These are phyloP conservation scores for Drosophila chauvacae DNA, from an alignment of 1,140 invertebrate genomes.

Conservation along the genomic window DNA sequence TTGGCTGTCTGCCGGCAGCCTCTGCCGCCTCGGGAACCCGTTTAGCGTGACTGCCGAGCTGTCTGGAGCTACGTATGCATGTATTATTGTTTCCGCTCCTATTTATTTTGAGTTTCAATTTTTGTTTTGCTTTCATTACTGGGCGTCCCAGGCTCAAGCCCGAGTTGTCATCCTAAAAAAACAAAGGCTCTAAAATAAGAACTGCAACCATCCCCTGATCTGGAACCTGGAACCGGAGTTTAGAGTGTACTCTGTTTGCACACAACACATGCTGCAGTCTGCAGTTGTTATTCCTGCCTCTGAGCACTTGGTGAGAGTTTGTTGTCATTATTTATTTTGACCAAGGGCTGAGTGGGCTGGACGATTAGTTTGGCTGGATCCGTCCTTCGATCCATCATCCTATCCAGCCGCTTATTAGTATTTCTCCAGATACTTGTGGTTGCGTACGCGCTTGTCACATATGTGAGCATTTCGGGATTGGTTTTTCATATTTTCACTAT, in stretches of 20 bases:
- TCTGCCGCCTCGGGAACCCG: slow-evolving; percentile 30
- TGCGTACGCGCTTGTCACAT: slow-evolving; percentile 39
- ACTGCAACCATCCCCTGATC: slow-evolving; percentile 44
- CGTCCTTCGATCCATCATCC: slow-evolving; percentile 37
- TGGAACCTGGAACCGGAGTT: slow-evolving; percentile 26
- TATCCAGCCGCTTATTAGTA: slow-evolving; percentile 52
- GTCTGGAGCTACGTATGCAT: slow-evolving; percentile 18
- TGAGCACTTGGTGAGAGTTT: slow-evolving; percentile 76
- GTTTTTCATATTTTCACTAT: slow-evolving; percentile 60
- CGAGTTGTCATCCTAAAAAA: slow-evolving; percentile 69
- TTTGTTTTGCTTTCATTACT: slow-evolving; percentile 75
- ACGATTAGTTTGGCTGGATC: slow-evolving; percentile 9
- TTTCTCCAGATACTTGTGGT: slow-evolving; percentile 47
- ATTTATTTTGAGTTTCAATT: slow-evolving; percentile 77
- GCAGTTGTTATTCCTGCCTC: slow-evolving; percentile 66
- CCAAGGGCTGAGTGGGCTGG: slow-evolving; percentile 43
- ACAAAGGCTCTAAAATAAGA: slow-evolving; percentile 40
- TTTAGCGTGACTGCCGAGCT: slow-evolving; percentile 46
- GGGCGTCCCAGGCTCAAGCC: slow-evolving; percentile 33
- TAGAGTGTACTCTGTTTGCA: slow-evolving; percentile 48
- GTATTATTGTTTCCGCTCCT: slow-evolving; percentile 49
- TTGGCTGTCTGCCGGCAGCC: slow-evolving; percentile 63
- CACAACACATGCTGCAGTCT: slow-evolving; percentile 71
- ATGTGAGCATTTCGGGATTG: slow-evolving; percentile 62
- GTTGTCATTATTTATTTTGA: slow-evolving; percentile 77